Conservation (phyloP, 2,797 vertebrate species). For the Artibeus jamaicensis region DNA sequence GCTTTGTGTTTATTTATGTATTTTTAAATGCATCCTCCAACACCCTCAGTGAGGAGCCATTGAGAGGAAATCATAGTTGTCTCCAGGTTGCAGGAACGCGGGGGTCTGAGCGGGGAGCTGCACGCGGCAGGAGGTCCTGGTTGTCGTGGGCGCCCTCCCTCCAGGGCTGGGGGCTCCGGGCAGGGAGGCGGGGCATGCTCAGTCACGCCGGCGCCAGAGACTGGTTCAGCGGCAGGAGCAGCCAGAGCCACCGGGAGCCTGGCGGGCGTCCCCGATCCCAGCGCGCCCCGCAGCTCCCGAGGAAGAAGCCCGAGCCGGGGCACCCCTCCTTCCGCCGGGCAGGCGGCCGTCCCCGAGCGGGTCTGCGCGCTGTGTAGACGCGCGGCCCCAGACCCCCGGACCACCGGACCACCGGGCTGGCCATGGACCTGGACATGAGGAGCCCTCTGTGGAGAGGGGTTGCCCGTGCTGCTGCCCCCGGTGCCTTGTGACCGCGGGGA, state of each 20-base stretch:
- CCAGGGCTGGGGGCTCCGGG: neutral
- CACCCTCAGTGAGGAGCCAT: conserved; percentile 47
- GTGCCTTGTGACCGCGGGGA: conserved; percentile 12
- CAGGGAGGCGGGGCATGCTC: neutral
- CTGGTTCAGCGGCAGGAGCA: neutral
- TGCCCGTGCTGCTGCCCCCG: neutral
- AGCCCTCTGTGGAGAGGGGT: neutral
- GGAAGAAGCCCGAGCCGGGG: neutral
- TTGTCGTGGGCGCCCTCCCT: neutral
- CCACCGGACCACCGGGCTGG: neutral
- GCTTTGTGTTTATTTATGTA: conserved; percentile 50
- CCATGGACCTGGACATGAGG: neutral
- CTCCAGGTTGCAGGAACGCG: neutral
- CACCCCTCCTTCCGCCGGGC: neutral
- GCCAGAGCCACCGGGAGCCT: neutral
- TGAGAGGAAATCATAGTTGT: conserved; percentile 56
- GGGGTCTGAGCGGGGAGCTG: neutral
- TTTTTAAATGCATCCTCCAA: conserved; percentile 41
- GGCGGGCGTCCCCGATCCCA: neutral
- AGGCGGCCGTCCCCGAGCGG: conserved; percentile 19
- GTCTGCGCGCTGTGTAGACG: neutral
- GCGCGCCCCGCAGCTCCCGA: neutral
- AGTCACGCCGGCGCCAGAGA: neutral
- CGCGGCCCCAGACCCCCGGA: neutral
- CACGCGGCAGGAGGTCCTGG: neutral